Percentiles rank a stretch among this genome's conserved stretches.
Evolutionary conservation across 92 coral and sea anemone species (phyloP).

Genomic region (Virgularia gustaviana): DNA sequence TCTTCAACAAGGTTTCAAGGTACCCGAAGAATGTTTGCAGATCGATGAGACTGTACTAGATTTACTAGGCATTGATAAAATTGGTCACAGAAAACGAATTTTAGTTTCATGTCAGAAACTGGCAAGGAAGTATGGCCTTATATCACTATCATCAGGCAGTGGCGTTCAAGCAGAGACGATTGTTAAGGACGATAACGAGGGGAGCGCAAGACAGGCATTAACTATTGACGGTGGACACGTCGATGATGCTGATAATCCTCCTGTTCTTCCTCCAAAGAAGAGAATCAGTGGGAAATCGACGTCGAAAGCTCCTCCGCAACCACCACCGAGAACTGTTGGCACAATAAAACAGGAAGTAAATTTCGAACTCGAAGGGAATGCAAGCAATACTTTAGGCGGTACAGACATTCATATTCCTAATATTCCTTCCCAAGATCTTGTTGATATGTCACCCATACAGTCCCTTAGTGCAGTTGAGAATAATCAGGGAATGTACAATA

Average conservation of each 20-base stretch:
- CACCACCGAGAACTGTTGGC: slow-evolving; percentile 15
- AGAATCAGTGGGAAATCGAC: no score
- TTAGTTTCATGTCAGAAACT: slow-evolving; percentile 60
- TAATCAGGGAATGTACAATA: background rate
- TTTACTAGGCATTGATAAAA: slow-evolving; percentile 60
- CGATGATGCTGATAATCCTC: slow-evolving; percentile 44
- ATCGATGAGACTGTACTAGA: slow-evolving; percentile 68
- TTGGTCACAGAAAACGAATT: slow-evolving; percentile 83
- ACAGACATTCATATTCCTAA: background rate
- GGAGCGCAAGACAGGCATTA: background rate
- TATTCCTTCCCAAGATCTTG: background rate
- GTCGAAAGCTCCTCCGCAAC: slow-evolving; percentile 7
- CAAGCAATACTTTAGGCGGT: no score
- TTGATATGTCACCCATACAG: no score
- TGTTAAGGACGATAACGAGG: slow-evolving; percentile 16
- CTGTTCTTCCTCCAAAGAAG: slow-evolving; percentile 31
- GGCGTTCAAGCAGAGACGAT: background rate
- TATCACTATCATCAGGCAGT: slow-evolving; percentile 22
- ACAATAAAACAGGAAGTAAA: slow-evolving; percentile 34
- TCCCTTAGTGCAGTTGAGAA: no score
- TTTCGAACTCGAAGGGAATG: no score
- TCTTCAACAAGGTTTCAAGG: slow-evolving; percentile 63
- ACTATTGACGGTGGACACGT: background rate
- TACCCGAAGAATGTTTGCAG: slow-evolving; percentile 57
- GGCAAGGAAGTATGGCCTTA: slow-evolving; percentile 45